Evolutionary conservation across 2,113 vertebrate genomes (phyloP).

Genomic region (Spermophilus dauricus): DNA sequence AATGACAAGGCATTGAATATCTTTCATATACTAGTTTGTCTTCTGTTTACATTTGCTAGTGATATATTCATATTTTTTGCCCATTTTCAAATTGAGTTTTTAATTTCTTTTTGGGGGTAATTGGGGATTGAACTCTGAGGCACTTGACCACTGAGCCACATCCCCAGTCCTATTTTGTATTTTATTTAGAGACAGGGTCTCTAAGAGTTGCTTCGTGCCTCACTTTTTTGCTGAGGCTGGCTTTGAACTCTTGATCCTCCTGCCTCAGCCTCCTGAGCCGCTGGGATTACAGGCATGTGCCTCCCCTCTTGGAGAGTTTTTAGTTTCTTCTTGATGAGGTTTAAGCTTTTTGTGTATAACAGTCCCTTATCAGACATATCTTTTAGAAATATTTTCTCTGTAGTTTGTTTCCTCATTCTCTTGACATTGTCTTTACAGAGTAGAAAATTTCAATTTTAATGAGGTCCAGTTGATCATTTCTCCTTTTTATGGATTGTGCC

Average conservation of each 20-base stretch:
- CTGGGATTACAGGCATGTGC: too few species aligned
- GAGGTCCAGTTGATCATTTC: background rate
- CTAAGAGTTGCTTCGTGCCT: too few species aligned
- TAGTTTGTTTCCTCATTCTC: background rate
- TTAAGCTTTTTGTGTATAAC: background rate
- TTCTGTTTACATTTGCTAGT: background rate
- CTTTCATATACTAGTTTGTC: background rate
- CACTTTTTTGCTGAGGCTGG: too few species aligned
- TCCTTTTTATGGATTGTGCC: background rate
- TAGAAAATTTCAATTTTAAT: background rate
- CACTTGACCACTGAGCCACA: too few species aligned
- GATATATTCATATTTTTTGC: background rate
- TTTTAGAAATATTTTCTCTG: slow-evolving; percentile 7
- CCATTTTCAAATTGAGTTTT: slow-evolving; percentile 29
- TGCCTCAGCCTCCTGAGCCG: too few species aligned
- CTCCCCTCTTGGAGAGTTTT: too few species aligned
- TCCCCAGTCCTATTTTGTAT: too few species aligned
- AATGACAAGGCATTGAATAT: background rate
- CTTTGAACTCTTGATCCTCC: too few species aligned
- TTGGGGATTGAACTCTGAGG: too few species aligned
- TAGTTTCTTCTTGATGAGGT: slow-evolving; percentile 5
- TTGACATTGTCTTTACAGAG: background rate
- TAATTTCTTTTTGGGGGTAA: too few species aligned
- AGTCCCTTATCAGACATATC: background rate
- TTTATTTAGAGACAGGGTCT: too few species aligned